Base-by-base conservation (phyloP, 1,140 invertebrate genomes). In the Panonychus citri region DNA sequence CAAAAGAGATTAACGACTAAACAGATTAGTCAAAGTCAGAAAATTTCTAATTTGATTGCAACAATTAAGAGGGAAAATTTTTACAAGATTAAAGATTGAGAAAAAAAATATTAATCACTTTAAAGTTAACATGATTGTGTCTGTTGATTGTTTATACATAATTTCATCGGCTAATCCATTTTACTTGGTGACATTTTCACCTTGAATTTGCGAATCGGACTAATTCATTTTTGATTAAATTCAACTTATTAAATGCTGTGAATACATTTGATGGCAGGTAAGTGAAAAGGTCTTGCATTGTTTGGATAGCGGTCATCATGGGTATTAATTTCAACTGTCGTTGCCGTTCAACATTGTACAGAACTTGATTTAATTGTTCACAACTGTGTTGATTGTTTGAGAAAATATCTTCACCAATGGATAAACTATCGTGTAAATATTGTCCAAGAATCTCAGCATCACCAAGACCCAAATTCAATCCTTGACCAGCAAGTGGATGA, bases 401-500 rank as follows among this genome's bases (percentile, higher is more conserved):
- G 40, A 61, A 61, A 17, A 63, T 43, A 17, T 79, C 76, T 49
- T 76, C 74, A 10, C 93, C 94, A 61, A 76, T 71, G 60, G 78
- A 77, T 0, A 78, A 71, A 3, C 81, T 77, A 48, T 83, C 74
- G 4, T 78, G 74, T 17, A 96, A 66, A 3, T 78, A 66, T 51
- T 80, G 65, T 12, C 78, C 75, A 0, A 99, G 73, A 61, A 75
- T 74, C 15, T 72, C 66, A 0, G 95, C 80, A 73, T 99, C 95
- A 25, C 85, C 85, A 69, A 97, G 93, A 4, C 94, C 94, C 46
- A 98, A 72, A 73, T 98, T 98, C 0, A 96, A 86, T 13, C 93
- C 93, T 70, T 95, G 90, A 0, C 94, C 94, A 48, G 93, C 94
- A 52, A 97, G 67, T 0, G 94, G 94, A 74, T 98, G 93, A 39